Evolutionary conservation across 1,140 invertebrate genomes (phyloP).

Genomic region (Holotrichia oblita): DNA sequence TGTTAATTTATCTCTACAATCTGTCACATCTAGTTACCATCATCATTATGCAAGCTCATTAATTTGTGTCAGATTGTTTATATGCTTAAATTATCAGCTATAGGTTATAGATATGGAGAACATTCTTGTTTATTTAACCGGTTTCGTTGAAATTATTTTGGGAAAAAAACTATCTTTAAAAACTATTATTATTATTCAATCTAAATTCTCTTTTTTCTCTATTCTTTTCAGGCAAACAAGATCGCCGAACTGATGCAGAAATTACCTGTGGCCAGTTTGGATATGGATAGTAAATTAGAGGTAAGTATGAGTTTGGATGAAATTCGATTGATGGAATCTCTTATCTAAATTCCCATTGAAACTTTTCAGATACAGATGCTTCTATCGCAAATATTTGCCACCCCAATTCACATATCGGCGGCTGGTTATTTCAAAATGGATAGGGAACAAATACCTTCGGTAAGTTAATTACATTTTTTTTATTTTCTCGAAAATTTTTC

Average conservation of each 20-base stretch:
- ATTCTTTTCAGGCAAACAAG: constrained; percentile 17
- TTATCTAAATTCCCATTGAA: not conserved
- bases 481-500: constrained; percentile 2
- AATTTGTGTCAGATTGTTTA: not conserved
- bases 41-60: not conserved
- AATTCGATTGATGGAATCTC: not conserved
- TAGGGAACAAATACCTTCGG: constrained; percentile 39
- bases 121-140: not conserved
- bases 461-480: no score
- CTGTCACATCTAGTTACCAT: not conserved
- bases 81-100: not conserved
- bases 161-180: no score
- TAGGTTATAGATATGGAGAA: not conserved
- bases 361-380: constrained; percentile 30
- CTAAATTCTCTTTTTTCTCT: not conserved
- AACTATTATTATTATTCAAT: not conserved
- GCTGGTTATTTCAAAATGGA: constrained; percentile 41
- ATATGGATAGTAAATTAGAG: constrained; percentile 33
- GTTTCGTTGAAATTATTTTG: not conserved
- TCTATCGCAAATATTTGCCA: constrained; percentile 16
- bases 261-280: not conserved
- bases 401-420: constrained; percentile 34
- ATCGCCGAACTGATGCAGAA: constrained; percentile 35
- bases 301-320: not conserved
- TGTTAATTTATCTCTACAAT: not conserved